Evolutionary conservation across 2,888 invertebrate genomes (phyloP), one percentile per base, ranked within the genome.

Genomic region (Galerucella nymphaeae): DNA sequence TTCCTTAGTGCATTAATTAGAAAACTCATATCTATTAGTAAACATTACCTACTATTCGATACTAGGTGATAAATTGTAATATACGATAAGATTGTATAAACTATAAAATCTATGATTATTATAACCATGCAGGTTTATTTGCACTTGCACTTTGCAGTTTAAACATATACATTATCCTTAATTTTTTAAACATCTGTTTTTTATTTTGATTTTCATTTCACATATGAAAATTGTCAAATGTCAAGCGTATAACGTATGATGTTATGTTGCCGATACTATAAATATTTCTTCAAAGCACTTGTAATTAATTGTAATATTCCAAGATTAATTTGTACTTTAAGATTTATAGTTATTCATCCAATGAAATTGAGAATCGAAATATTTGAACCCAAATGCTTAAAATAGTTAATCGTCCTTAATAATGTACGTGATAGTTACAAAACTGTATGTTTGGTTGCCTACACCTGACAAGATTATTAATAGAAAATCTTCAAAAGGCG

Each of bases 1-100:
- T 86, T 85, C 82, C 87, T 89, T 64, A 92, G 77, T 66, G 90
- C 85, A 81, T 89, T 86, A 72, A 91, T 84, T 76, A 92, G 81
- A 84, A 90, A 89, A 87, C 88, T 90, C 91, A 91, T 91, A 67
- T 53, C 16, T 53, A 16, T 2, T 30, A 30, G 30, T 10, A 16
- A 53, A 5, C 53, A 53, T 53, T 48, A n/a, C n/a, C n/a, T n/a
- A 48, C 48, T 48, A 0, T n/a, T 48, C n/a, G n/a, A n/a, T 48
- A 4, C n/a, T 48, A 48, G 5, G 8, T 48, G 2, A 30, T 30
- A 30, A 30, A 30, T 6, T 30, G 8, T 30, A 30, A 30, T 30
- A 30, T 8, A 30, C 8, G 8, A 30, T 30, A 30, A 53, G 16
- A 2, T 53, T 53, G 16, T n/a, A n/a, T n/a, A 45, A 45, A 45